phyloP scores from a whole-genome alignment of 2,888 invertebrate species.

The Labia minor region DNA sequence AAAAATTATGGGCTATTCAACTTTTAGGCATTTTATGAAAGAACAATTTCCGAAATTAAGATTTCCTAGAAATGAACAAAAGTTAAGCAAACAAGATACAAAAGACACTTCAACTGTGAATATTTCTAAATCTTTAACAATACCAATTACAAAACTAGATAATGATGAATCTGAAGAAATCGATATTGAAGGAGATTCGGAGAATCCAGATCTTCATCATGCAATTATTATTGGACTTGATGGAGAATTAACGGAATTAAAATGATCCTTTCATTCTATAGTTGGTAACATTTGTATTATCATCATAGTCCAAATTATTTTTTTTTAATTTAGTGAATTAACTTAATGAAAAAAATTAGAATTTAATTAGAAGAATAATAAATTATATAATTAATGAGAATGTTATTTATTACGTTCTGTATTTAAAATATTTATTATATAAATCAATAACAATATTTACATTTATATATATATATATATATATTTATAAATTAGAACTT shows the following conservation, averaged over 20 bases:
- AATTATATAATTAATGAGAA: no score
- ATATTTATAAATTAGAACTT: no score
- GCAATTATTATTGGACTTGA: not conserved
- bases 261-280: no score
- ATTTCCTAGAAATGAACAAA: conserved; percentile 51
- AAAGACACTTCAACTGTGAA: conserved; percentile 1
- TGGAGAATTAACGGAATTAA: not conserved
- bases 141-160: conserved; percentile 27
- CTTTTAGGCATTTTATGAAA: conserved; percentile 69
- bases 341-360: no score
- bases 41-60: conserved; percentile 69
- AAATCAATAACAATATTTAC: no score
- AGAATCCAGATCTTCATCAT: not conserved
- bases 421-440: no score
- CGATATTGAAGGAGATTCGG: conserved; percentile 23
- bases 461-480: no score
- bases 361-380: no score
- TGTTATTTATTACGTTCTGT: no score
- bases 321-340: no score
- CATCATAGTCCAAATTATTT: no score
- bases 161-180: conserved; percentile 26
- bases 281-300: no score
- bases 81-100: conserved; percentile 33
- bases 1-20: conserved; percentile 69
- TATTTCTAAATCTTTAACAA: conserved; percentile 17